Conservation (phyloP, 2,888 invertebrate genomes). For the Alviniconcha strummeri region DNA sequence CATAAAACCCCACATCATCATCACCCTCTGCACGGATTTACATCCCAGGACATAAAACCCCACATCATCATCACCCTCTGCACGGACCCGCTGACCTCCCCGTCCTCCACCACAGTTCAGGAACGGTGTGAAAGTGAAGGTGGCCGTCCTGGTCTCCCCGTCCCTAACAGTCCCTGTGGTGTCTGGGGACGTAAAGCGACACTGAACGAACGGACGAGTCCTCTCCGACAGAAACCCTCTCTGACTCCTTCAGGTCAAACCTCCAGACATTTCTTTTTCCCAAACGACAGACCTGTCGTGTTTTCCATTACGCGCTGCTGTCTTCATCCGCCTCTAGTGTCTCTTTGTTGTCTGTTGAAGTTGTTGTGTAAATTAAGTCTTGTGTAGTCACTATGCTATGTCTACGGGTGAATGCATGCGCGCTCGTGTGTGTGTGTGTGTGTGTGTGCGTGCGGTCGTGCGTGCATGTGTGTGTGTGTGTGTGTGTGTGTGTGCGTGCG, state of each 20-base stretch:
- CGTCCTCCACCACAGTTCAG: too few species aligned
- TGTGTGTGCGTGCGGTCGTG: not conserved
- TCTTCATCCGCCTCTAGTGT: not conserved
- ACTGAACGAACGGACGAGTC: too few species aligned
- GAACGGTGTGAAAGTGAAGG: too few species aligned
- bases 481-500: slow-evolving; percentile 10
- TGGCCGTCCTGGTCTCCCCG: too few species aligned
- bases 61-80: too few species aligned
- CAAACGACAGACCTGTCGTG: not conserved
- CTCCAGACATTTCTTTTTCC: not conserved
- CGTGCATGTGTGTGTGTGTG: not conserved
- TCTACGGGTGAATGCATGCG: not conserved
- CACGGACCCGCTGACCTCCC: too few species aligned
- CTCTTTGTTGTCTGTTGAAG: not conserved
- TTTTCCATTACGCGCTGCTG: not conserved
- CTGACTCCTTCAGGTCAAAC: not conserved
- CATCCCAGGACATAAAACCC: too few species aligned
- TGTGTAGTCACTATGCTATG: not conserved
- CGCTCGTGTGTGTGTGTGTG: not conserved
- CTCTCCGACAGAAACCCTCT: not conserved
- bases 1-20: too few species aligned
- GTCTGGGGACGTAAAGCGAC: not conserved
- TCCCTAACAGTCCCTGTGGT: not conserved
- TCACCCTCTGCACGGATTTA: too few species aligned
- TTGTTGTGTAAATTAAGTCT: not conserved